A percentile compares a stretch with the other conserved stretches of the same genome.
phyloP scores from a whole-genome alignment of 2,888 invertebrate species.

The Mechanitis messenoides region DNA sequence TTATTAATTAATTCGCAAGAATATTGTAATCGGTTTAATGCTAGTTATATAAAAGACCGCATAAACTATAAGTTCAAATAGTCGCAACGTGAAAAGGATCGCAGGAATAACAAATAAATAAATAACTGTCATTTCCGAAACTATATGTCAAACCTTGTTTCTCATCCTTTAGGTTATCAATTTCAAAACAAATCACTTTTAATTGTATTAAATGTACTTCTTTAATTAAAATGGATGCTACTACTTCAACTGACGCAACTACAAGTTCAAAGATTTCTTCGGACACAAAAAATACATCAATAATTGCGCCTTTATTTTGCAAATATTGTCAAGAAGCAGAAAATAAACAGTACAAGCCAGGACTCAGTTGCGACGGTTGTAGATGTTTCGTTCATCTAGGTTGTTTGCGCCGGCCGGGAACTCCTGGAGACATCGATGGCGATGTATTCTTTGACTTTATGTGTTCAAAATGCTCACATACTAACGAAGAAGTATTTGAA shows the following conservation, averaged over 20 bases:
- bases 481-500: conserved; percentile 74
- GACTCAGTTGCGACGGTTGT: conserved; percentile 79
- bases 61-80: too few relatives aligned
- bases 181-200: conserved; percentile 2
- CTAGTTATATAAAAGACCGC: too few relatives aligned
- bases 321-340: conserved; percentile 77
- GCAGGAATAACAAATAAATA: too few relatives aligned
- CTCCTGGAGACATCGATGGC: conserved; percentile 83
- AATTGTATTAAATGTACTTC: too few relatives aligned
- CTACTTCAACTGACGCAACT: neutral
- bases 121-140: too few relatives aligned
- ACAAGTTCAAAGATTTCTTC: conserved; percentile 4
- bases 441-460: conserved; percentile 86
- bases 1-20: too few relatives aligned
- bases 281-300: neutral
- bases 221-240: neutral
- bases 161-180: neutral
- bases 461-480: conserved; percentile 80
- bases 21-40: too few relatives aligned
- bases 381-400: conserved; percentile 78
- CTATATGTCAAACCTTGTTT: too few relatives aligned
- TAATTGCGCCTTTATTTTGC: conserved; percentile 51
- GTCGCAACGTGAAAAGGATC: too few relatives aligned
- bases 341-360: conserved; percentile 75
- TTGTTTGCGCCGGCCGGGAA: conserved; percentile 80